Evolutionary conservation across 2,113 vertebrate species (phyloP).

Genomic region (Channa argus): DNA sequence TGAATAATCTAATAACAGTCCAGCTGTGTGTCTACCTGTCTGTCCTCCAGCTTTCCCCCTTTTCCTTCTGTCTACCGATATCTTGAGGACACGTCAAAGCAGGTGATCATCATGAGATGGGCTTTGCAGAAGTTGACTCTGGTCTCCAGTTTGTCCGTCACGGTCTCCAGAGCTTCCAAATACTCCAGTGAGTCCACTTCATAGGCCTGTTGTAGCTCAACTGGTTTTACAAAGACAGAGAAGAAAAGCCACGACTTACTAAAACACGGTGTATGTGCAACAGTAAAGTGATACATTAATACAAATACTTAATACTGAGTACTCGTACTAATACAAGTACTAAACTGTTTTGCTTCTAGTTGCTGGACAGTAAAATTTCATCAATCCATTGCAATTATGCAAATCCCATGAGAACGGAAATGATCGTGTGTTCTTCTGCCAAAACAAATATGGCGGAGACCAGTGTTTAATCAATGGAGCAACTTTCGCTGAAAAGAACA

Average conservation of each 20-base stretch:
- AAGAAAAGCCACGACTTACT: background rate
- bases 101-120: constrained; percentile 99
- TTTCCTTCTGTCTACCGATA: constrained; percentile 83
- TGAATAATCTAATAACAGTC: background rate
- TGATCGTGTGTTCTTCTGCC: no score
- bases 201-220: constrained; percentile 93
- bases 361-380: no score
- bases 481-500: no score
- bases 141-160: constrained; percentile 94
- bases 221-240: constrained; percentile 72
- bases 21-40: constrained; percentile 26
- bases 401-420: no score
- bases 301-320: no score
- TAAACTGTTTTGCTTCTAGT: no score
- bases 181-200: constrained; percentile 97
- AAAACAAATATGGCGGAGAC: no score
- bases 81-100: constrained; percentile 95
- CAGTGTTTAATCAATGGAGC: no score
- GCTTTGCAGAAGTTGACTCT: constrained; percentile 99
- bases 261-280: no score
- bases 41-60: background rate
- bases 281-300: no score
- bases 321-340: no score
- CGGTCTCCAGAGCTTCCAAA: constrained; percentile 93
- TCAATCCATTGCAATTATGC: no score